Base-by-base conservation (phyloP, 2,797 vertebrate species). In the Onychomys leucogaster region DNA sequence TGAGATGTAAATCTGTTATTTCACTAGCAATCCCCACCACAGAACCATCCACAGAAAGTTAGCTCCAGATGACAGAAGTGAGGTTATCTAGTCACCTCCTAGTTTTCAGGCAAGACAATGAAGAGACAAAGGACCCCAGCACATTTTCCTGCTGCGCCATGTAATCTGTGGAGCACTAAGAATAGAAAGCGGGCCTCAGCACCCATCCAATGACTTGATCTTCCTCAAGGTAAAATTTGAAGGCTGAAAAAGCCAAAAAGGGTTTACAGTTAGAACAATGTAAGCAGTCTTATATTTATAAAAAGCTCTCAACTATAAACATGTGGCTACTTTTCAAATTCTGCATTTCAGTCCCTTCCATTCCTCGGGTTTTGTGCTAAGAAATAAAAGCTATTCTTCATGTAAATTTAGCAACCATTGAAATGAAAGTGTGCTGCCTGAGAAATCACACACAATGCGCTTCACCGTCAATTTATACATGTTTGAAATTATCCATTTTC, bases 331-430 rank as follows among this genome's bases (percentile, higher is more conserved):
- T 96, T 96, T 96, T 82, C 88, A 94, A 91, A 92, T 94, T 95
- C 88, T 7, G 0, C 32, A 73, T 83, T 80, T 90, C 59, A 23
- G 96, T 90, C 52, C 46, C 61, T 90, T 96, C 52, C 0, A 94
- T 23, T 61, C 67, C 5, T 49, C 75, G 65, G 65, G 25, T 93
- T 97, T 94, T 97, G 19, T 67, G 80, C 84, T 87, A 94, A 92
- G 67, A 97, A 96, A 94, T 65, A 92, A 86, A 96, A 89, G 90
- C 85, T 91, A 87, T 93, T 96, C 86, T 96, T 97, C 80, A 80
- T 63, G 63, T 92, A 96, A 95, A 95, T 96, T 96, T 95, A 97
- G 88, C 81, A 94, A 89, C 94, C 75, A 91, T 63, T 96, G 71
- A 91, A 96, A 95, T 69, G 59, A 78, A 94, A 96, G 90, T 78